Evolutionary conservation across 1,140 invertebrate species (phyloP), one percentile per base, ranked within the genome.

Genomic region (Drosophila bifasciata): DNA sequence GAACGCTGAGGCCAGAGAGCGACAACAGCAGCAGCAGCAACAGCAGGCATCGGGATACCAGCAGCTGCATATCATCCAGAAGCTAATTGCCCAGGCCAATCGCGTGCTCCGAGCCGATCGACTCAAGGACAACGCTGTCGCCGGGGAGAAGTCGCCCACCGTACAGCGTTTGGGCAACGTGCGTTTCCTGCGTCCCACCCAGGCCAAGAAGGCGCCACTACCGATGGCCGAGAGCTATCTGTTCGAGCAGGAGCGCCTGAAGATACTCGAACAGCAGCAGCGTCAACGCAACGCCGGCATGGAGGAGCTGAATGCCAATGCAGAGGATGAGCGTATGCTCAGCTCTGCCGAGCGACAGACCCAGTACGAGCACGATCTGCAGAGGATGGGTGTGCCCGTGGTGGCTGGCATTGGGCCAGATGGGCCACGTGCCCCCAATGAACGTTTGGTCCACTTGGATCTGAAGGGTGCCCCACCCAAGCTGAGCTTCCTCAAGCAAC

Each of bases 401-500:
- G 77, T 91, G 36, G 79, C 90, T 0, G 90, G 89, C 15, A 80
- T 91, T 15, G 91, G 91, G 1, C 91, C 91, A 0, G 79, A 81
- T 52, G 83, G 77, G n/a, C 78, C 90, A 1, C 67, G 71, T 17
- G 62, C 90, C 19, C 93, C 93, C 0, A 70, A 89, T 3, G 91
- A 93, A 53, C 91, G 93, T n/a, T 77, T 95, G 7, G 94, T 98
- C 1, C 97, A 98, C 92, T 92, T 99, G 1, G 97, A 98, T 92
- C 92, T 98, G 2, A 98, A 99, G 92, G 97, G 97, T 13, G 97
- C 96, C 0, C 96, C 97, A 2, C 96, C 96, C 0, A 95, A 94
- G 70, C 79, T 97, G 0, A 84, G 89, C 21, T 91, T 91, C 90
- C 94, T 97, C 36, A 94, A 94, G 77, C 93, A 95, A 52, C 69